A percentile compares a stretch with the other conserved stretches of the same genome.
Conservation (phyloP, 1,140 invertebrate species). For the Panonychus citri region DNA sequence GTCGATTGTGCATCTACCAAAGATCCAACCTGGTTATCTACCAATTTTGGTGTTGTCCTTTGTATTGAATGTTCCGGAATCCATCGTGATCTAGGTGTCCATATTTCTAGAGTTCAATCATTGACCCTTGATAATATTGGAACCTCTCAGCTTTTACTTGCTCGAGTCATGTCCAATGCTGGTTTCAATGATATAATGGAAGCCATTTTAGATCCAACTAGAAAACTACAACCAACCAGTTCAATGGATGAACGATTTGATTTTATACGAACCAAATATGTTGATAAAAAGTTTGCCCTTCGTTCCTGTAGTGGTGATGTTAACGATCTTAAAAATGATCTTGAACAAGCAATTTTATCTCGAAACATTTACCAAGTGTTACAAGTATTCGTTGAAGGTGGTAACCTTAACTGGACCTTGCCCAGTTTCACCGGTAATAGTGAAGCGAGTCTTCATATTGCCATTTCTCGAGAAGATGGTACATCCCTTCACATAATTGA, state of each 20-base stretch:
- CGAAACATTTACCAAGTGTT: conserved; percentile 62
- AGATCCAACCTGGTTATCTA: conserved; percentile 90
- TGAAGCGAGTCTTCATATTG: conserved; percentile 75
- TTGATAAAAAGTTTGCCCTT: conserved; percentile 64
- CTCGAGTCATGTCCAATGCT: conserved; percentile 75
- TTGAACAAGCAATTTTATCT: conserved; percentile 73
- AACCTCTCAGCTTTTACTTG: conserved; percentile 36
- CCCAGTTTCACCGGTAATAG: conserved; percentile 26
- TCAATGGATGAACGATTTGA: conserved; percentile 80
- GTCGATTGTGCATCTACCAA: conserved; percentile 63
- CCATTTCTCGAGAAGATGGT: conserved; percentile 42
- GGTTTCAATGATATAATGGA: conserved; percentile 91
- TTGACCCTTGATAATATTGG: conserved; percentile 55
- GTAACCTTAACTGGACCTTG: conserved; percentile 38
- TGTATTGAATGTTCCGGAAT: conserved; percentile 94
- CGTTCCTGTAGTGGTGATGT: conserved; percentile 36
- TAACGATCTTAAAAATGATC: conserved; percentile 30
- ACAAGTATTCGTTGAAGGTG: conserved; percentile 78
- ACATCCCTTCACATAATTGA: conserved; percentile 71
- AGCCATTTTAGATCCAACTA: conserved; percentile 46
- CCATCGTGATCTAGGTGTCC: conserved; percentile 80
- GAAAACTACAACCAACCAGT: conserved; percentile 59
- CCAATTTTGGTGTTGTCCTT: conserved; percentile 50
- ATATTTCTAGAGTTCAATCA: conserved; percentile 87
- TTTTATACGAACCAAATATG: conserved; percentile 86